phyloP scores from a whole-genome alignment of 2,113 vertebrate species.

The Tetrao urogallus region DNA sequence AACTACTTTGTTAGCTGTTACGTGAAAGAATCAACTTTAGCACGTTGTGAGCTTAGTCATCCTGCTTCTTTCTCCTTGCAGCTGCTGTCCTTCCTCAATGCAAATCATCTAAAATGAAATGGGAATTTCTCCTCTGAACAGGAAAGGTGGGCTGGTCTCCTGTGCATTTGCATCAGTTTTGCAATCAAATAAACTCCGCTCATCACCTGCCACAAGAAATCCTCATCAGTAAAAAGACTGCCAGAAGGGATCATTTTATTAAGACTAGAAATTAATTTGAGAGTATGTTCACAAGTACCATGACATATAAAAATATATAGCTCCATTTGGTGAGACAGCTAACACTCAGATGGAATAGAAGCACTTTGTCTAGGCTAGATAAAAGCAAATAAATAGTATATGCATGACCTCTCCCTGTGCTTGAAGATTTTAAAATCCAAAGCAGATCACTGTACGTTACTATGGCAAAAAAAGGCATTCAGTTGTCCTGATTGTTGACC shows the following conservation, averaged over 20 bases:
- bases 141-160: background rate
- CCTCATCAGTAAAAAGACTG: constrained; percentile 36
- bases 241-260: constrained; percentile 46
- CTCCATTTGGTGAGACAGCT: constrained; percentile 60
- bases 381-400: background rate
- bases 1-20: background rate
- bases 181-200: constrained; percentile 60
- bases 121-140: background rate
- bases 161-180: constrained; percentile 25
- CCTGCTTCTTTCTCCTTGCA: background rate
- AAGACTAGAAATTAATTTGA: constrained; percentile 34
- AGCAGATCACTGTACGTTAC: background rate
- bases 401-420: background rate
- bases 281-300: constrained; percentile 53
- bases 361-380: background rate
- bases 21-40: background rate
- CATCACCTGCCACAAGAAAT: constrained; percentile 60
- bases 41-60: background rate
- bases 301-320: constrained; percentile 52
- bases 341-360: constrained; percentile 46
- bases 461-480: background rate
- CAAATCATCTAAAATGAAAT: background rate
- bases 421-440: background rate
- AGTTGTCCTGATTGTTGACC: background rate
- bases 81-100: background rate